Evolutionary conservation across 2,888 invertebrate genomes (phyloP).

Genomic region (Gortyna flavago): DNA sequence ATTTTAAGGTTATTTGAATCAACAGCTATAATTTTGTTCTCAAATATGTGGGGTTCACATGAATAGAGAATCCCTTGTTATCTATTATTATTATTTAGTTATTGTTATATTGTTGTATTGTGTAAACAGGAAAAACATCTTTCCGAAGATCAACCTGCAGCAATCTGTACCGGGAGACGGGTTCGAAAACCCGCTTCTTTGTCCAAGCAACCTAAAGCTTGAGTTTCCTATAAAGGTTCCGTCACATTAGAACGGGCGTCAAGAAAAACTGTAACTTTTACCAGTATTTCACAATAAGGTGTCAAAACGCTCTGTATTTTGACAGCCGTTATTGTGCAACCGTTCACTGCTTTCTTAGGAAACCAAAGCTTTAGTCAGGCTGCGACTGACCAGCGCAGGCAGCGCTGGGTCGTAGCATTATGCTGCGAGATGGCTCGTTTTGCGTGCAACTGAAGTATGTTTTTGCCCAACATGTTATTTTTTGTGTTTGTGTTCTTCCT

Average conservation of each 20-base stretch:
- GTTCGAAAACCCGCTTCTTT: not conserved
- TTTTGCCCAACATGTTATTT: no score
- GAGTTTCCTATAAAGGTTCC: not conserved
- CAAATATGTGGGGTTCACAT: not conserved
- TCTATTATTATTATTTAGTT: no score
- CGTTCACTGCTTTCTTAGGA: not conserved
- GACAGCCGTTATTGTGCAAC: no score
- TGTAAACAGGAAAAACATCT: not conserved
- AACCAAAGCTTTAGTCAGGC: not conserved
- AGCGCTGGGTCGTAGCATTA: no score
- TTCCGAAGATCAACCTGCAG: not conserved
- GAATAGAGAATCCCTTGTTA: not conserved
- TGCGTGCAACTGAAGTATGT: no score
- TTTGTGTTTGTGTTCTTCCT: no score
- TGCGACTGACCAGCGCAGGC: no score
- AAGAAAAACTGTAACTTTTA: not conserved
- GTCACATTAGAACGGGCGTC: not conserved
- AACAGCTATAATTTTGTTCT: not conserved
- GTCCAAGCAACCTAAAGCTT: not conserved
- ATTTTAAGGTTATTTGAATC: conserved; percentile 10
- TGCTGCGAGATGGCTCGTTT: no score
- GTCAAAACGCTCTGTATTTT: no score
- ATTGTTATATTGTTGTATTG: no score
- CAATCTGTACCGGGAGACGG: not conserved
- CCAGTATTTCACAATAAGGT: not conserved